Evolutionary conservation across 2,797 vertebrate species (phyloP).

Genomic region (Phoebastria nigripes): DNA sequence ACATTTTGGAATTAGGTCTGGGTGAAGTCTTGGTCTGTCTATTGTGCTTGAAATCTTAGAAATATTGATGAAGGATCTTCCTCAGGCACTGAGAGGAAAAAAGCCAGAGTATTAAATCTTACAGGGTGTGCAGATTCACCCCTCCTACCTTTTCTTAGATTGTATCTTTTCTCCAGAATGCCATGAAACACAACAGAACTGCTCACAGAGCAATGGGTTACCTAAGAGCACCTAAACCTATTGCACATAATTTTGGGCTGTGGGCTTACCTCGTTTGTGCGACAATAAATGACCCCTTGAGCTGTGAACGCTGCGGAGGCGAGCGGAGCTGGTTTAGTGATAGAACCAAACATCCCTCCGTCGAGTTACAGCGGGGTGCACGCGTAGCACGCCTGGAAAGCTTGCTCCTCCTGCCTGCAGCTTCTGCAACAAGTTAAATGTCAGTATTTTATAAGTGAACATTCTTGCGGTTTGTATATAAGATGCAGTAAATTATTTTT

Average conservation of each 20-base stretch:
- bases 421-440: background rate
- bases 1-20: background rate
- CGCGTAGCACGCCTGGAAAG: background rate
- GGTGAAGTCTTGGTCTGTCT: background rate
- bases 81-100: background rate
- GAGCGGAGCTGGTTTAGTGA: background rate
- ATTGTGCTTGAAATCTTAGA: background rate
- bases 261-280: background rate
- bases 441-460: constrained; percentile 18
- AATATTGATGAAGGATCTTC: background rate
- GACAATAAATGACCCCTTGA: accelerated
- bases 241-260: background rate
- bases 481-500: constrained; percentile 74
- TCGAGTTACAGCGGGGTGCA: background rate
- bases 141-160: background rate
- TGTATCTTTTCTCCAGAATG: background rate
- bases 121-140: background rate
- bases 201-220: background rate
- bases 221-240: background rate
- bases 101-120: background rate
- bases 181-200: background rate
- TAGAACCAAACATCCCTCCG: background rate
- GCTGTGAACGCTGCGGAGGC: accelerated
- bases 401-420: background rate
- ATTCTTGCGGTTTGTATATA: constrained; percentile 8